Base-by-base conservation (phyloP, 2,888 invertebrate species). In the Ophonus ardosiacus region DNA sequence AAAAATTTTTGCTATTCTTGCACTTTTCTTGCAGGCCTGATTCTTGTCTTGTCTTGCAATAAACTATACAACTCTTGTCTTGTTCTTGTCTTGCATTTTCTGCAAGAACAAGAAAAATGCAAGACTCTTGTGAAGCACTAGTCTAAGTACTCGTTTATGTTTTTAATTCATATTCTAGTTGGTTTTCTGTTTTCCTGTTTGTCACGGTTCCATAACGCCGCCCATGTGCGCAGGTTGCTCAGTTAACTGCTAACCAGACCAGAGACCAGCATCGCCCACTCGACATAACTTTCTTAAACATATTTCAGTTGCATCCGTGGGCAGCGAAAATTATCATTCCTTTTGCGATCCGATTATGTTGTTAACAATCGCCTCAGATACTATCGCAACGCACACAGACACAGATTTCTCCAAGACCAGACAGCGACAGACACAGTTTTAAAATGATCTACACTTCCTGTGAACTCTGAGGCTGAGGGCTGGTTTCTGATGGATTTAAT, bases 271-370 rank as follows among this genome's bases (percentile, higher is more conserved):
- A 17, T 81, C 81, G 81, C 81, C 81, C 81, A 81, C 81, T 65
- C 65, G 13, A 5, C 81, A 61, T 81, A 65, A 57, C 65, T 81
- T 51, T 81, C 81, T 51, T 18, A 81, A 51, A 63, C 61, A 81
- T 81, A 81, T 81, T 81, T 65, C 65, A 81, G 81, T 63, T 65
- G 81, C 81, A 81, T 65, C 51, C 21, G 81, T 81, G 65, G 81
- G 81, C 79, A 15, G 65, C 38, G 21, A 51, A 81, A 81, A 81
- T 81, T 81, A 65, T 59, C 81, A 81, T 81, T 81, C 71, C 71
- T 74, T 74, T 74, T 74, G 71, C 71, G 81, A 81, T 51, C 51
- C 61, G 81, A 81, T 81, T 81, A 81, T 81, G 81, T 81, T 81
- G 81, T 81, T 81, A 81, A 81, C 65, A 81, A 63, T 74, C 71